A percentile compares a stretch with the other conserved stretches of the same genome.
Conservation (phyloP, 2,113 vertebrate species). For the Brachypteracias leptosomus region DNA sequence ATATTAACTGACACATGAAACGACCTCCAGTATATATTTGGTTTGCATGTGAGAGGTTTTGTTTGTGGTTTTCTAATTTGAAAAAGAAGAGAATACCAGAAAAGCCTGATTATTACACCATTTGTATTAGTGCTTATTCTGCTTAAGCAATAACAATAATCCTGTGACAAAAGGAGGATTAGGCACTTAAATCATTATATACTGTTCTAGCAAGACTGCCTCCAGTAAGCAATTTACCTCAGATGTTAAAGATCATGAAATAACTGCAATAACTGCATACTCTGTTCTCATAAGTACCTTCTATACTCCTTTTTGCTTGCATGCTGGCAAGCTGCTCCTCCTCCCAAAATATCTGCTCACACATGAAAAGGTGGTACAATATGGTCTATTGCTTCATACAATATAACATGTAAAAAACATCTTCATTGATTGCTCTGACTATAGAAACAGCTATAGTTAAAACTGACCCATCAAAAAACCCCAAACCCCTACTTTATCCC, state of each 20-base stretch:
- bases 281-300: not conserved
- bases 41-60: not conserved
- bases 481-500: not conserved
- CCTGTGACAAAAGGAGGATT: not conserved
- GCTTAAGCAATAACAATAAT: not conserved
- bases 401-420: not conserved
- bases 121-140: not conserved
- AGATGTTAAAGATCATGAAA: not conserved
- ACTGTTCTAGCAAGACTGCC: not conserved
- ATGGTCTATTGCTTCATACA: not conserved
- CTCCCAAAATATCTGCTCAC: not conserved
- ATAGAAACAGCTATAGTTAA: not conserved
- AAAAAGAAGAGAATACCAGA: not conserved
- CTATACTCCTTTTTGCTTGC: not conserved
- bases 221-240: not conserved
- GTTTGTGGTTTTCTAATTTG: not conserved
- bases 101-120: not conserved
- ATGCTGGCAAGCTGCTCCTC: not conserved
- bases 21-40: not conserved
- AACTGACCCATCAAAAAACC: not conserved
- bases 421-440: not conserved
- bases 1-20: not conserved
- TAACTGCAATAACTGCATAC: not conserved
- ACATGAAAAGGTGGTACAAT: not conserved
- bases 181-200: not conserved